A percentile compares a stretch with the other conserved stretches of the same genome.
These are phyloP conservation scores for Schizotus pectinicornis DNA, from an alignment of 2,888 invertebrate species.

Conservation along the genomic window DNA sequence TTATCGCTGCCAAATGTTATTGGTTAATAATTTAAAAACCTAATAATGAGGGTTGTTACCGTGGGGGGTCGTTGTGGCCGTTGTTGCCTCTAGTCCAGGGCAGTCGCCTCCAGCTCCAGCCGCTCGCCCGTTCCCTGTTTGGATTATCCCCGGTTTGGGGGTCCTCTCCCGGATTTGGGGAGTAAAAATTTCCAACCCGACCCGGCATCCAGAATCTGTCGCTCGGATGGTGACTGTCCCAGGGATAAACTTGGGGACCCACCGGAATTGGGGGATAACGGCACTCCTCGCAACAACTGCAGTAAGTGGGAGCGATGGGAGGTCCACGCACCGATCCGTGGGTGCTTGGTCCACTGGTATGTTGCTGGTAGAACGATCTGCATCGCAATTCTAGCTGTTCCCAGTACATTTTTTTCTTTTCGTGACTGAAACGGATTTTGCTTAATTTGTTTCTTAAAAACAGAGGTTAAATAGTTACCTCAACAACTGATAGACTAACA, in stretches of 20 bases:
- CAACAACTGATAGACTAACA: constrained; percentile 88
- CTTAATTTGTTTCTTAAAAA: background rate
- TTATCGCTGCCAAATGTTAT: constrained; percentile 51
- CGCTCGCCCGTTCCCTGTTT: constrained; percentile 54
- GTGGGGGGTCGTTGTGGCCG: constrained; percentile 50
- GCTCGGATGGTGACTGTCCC: constrained; percentile 60
- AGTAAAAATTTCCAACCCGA: constrained; percentile 80
- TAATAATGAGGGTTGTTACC: constrained; percentile 35
- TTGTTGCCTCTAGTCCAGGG: constrained; percentile 71
- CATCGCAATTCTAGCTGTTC: constrained; percentile 87
- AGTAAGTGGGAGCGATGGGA: constrained; percentile 59
- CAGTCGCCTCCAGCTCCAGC: constrained; percentile 75
- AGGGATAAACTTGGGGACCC: constrained; percentile 64
- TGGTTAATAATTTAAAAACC: too few relatives aligned
- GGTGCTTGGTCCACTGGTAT: constrained; percentile 52
- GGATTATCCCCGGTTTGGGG: constrained; percentile 45
- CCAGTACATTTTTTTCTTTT: constrained; percentile 95
- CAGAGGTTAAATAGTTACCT: constrained; percentile 61
- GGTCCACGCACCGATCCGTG: constrained; percentile 58
- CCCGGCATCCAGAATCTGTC: constrained; percentile 67
- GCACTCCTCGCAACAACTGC: constrained; percentile 77
- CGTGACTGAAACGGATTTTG: constrained; percentile 67
- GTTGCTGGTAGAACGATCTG: constrained; percentile 75
- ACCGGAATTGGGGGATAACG: constrained; percentile 64
- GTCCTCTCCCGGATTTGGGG: constrained; percentile 78